A percentile compares a stretch with the other conserved stretches of the same genome.
phyloP scores from a whole-genome alignment of 2,113 vertebrate genomes.

The Corydoras sp. region DNA sequence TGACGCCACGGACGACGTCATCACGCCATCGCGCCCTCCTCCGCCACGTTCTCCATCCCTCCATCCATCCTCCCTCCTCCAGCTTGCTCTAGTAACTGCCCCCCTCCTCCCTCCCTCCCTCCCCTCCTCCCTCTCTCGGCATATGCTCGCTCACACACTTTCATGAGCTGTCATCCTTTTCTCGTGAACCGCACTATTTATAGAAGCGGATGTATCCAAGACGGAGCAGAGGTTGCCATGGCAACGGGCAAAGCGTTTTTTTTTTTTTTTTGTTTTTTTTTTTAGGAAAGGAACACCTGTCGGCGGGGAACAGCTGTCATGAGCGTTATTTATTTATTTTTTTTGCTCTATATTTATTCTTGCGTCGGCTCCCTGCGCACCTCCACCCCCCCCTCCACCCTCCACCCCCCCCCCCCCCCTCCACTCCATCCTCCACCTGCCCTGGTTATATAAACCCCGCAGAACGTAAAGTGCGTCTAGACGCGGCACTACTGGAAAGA shows the following conservation, averaged over 20 bases:
- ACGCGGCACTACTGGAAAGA: neutral
- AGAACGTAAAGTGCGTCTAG: conserved; percentile 5
- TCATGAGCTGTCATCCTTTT: conserved; percentile 50
- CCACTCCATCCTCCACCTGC: neutral
- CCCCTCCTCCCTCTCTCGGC: conserved; percentile 28
- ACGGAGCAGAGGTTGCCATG: conserved; percentile 66
- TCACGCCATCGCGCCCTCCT: conserved; percentile 65
- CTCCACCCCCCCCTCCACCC: too few relatives aligned
- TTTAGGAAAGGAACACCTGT: conserved; percentile 45
- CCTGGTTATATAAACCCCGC: neutral
- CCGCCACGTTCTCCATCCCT: conserved; percentile 58
- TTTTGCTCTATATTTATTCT: too few relatives aligned
- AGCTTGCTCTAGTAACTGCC: conserved; percentile 65
- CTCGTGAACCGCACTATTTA: conserved; percentile 58
- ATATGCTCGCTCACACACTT: conserved; percentile 19
- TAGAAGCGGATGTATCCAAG: conserved; percentile 57
- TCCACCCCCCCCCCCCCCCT: neutral
- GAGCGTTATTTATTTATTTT: neutral
- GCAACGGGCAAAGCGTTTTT: conserved; percentile 57
- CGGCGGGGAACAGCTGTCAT: conserved; percentile 18
- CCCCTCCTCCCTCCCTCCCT: conserved; percentile 54
- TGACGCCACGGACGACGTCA: conserved; percentile 75
- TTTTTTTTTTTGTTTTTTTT: conserved; percentile 13
- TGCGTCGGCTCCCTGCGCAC: too few relatives aligned
- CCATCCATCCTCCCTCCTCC: conserved; percentile 52